phyloP scores from a whole-genome alignment of 2,797 vertebrate species.

The Gadopsis marmoratus region DNA sequence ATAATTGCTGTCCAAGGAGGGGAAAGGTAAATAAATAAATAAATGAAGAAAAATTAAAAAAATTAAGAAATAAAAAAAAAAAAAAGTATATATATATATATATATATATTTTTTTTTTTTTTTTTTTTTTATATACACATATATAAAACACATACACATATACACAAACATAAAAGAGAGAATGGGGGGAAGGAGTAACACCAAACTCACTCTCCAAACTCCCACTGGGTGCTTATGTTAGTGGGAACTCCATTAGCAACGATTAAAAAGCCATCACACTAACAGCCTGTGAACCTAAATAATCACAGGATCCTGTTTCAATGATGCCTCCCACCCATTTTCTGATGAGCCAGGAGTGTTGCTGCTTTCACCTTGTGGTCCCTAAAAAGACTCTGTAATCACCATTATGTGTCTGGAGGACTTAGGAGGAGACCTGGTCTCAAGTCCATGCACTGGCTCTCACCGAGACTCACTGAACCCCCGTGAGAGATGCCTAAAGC shows the following conservation, averaged over 20 bases:
- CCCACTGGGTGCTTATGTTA: conserved; percentile 68
- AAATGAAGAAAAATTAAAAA: too few species aligned
- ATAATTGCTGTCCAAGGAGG: conserved; percentile 63
- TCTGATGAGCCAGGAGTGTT: conserved; percentile 60
- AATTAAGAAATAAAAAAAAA: too few species aligned
- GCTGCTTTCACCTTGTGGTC: conserved; percentile 58
- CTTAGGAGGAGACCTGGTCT: conserved; percentile 26
- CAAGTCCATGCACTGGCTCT: conserved; percentile 5
- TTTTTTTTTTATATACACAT: too few species aligned
- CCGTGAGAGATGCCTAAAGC: conserved; percentile 1
- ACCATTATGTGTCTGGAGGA: conserved; percentile 38
- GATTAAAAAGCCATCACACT: conserved; percentile 78
- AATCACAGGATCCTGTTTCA: conserved; percentile 69
- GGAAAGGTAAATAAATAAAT: background rate
- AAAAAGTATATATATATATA: too few species aligned
- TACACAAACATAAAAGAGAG: background rate
- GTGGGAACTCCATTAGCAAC: conserved; percentile 73
- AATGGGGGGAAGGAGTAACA: conserved; percentile 21
- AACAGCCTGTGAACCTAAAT: conserved; percentile 76
- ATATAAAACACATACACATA: too few species aligned
- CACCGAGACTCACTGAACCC: conserved; percentile 27
- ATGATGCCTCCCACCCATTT: conserved; percentile 58
- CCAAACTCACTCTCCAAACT: conserved; percentile 49
- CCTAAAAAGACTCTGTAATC: conserved; percentile 52
- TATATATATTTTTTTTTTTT: too few species aligned